These are phyloP conservation scores for Rhopalosiphum padi DNA, from an alignment of 1,140 invertebrate species.

Conservation along the genomic window DNA sequence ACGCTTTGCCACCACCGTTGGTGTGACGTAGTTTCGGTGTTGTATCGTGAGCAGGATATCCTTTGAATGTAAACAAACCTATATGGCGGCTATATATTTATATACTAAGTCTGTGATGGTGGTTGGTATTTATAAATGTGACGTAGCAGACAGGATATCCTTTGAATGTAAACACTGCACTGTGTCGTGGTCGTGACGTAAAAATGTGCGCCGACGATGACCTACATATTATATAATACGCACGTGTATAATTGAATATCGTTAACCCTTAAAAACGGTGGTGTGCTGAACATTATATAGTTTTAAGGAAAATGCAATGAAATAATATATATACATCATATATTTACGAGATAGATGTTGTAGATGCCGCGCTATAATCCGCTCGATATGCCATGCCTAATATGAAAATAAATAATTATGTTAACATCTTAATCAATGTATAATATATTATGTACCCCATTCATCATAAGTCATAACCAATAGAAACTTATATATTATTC, in stretches of 20 bases:
- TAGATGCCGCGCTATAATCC: not conserved
- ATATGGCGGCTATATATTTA: not conserved
- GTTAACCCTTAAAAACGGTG: not conserved
- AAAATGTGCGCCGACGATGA: not conserved
- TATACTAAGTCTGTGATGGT: not conserved
- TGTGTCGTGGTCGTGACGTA: constrained; percentile 15
- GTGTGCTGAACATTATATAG: not conserved
- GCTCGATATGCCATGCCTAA: not conserved
- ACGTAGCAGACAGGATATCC: constrained; percentile 53
- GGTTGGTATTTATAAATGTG: not conserved
- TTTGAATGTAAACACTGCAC: constrained; percentile 47
- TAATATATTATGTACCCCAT: not conserved
- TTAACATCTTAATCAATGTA: not conserved
- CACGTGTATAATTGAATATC: not conserved
- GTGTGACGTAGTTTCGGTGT: not conserved
- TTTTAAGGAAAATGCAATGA: not conserved
- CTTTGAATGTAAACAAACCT: constrained; percentile 49
- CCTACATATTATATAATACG: not conserved
- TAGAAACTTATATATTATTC: not conserved
- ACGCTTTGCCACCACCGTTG: not conserved
- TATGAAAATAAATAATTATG: not conserved
- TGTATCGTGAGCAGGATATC: constrained; percentile 44
- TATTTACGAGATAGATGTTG: not conserved
- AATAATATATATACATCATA: not conserved
- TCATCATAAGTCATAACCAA: not conserved